Evolutionary conservation across 2,113 vertebrate genomes (phyloP).

Genomic region (Austrofundulus limnaeus): DNA sequence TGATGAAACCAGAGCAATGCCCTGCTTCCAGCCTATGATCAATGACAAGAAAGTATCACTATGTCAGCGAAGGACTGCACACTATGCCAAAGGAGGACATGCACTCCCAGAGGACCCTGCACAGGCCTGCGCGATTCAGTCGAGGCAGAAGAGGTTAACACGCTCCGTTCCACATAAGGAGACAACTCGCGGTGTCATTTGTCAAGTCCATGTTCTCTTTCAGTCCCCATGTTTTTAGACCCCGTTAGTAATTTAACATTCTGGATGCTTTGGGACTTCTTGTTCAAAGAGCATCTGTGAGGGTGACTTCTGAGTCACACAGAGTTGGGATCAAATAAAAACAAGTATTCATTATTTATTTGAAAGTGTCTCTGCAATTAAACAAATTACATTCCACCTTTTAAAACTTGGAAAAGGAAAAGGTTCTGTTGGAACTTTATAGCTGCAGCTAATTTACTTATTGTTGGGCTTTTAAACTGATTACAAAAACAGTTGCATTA

Average conservation of each 20-base stretch:
- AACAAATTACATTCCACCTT: constrained; percentile 43
- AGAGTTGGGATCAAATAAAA: constrained; percentile 40
- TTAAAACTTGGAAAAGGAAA: constrained; percentile 24
- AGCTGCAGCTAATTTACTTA: constrained; percentile 18
- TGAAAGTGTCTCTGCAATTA: constrained; percentile 42
- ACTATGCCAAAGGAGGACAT: constrained; percentile 64
- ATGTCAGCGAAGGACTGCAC: constrained; percentile 69
- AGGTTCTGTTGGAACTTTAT: constrained; percentile 34
- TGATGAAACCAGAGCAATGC: constrained; percentile 76
- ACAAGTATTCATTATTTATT: constrained; percentile 13
- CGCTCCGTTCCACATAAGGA: constrained; percentile 58
- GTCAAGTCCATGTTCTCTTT: constrained; percentile 58
- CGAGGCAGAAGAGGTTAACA: constrained; percentile 64
- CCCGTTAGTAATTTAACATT: constrained; percentile 27
- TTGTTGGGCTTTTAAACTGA: constrained; percentile 53
- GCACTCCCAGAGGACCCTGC: constrained; percentile 48
- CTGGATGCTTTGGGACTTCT: constrained; percentile 13
- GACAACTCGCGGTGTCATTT: constrained; percentile 58
- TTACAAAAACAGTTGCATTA: constrained; percentile 6
- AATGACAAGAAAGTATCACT: constrained; percentile 67
- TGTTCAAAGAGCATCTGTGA: constrained; percentile 1
- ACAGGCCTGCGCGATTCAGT: constrained; percentile 29
- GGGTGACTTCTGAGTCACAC: constrained; percentile 2
- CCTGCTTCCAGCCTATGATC: constrained; percentile 66
- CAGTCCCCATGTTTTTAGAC: constrained; percentile 14